Evolutionary conservation across 2,113 vertebrate species (phyloP).

Genomic region (Vidua macroura): DNA sequence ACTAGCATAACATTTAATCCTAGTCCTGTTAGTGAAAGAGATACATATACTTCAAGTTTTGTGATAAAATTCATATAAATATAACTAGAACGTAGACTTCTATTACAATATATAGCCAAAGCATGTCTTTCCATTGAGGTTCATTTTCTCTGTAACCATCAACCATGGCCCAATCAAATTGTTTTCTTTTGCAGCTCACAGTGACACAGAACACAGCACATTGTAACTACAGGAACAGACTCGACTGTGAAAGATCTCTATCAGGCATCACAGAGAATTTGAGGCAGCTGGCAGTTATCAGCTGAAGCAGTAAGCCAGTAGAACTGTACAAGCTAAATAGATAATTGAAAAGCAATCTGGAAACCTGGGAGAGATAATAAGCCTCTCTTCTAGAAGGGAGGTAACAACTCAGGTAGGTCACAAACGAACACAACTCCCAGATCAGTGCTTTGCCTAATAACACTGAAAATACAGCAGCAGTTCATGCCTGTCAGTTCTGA

Average conservation of each 20-base stretch:
- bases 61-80: neutral
- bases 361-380: slow-evolving; percentile 22
- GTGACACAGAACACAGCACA: neutral
- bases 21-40: neutral
- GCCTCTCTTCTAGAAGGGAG: neutral
- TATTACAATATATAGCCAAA: neutral
- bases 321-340: slow-evolving; percentile 33
- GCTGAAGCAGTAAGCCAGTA: slow-evolving; percentile 18
- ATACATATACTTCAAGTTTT: neutral
- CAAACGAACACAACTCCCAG: neutral
- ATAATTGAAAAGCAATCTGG: slow-evolving; percentile 47
- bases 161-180: neutral
- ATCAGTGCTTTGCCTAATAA: neutral
- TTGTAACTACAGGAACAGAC: neutral
- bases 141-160: neutral
- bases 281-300: slow-evolving; percentile 36
- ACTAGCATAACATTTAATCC: neutral
- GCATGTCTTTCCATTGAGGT: neutral
- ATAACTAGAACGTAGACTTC: neutral
- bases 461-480: neutral
- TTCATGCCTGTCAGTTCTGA: neutral
- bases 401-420: neutral
- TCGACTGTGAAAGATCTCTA: neutral
- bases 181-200: neutral
- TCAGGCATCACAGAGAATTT: slow-evolving; percentile 10